These are phyloP conservation scores for Eristalis arbustorum DNA, from an alignment of 2,888 invertebrate genomes.

Conservation along the genomic window DNA sequence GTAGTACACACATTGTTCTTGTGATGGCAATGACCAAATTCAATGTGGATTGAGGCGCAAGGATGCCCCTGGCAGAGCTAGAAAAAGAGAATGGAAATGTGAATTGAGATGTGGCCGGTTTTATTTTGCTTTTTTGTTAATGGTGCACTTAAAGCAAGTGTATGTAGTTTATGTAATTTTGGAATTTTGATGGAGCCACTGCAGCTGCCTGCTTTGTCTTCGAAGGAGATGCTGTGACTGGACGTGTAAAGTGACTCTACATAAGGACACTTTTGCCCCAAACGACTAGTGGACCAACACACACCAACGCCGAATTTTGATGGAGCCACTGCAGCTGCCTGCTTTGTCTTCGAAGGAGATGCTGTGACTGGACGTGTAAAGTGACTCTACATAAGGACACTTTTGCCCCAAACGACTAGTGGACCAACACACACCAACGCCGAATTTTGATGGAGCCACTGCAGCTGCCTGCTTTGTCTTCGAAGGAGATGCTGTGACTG, in stretches of 20 bases:
- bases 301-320: too few relatives aligned
- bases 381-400: too few relatives aligned
- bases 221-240: too few relatives aligned
- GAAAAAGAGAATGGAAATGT: conserved; percentile 70
- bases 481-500: too few relatives aligned
- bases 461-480: neutral
- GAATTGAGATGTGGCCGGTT: conserved; percentile 5
- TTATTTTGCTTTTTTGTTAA: neutral
- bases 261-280: too few relatives aligned
- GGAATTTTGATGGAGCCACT: neutral
- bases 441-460: neutral
- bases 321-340: neutral
- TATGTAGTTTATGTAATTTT: neutral
- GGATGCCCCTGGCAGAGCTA: conserved; percentile 79
- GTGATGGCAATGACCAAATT: conserved; percentile 79
- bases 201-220: neutral
- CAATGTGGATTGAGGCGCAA: conserved; percentile 79
- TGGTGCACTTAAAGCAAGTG: neutral
- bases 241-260: too few relatives aligned
- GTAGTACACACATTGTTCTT: conserved; percentile 55
- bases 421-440: too few relatives aligned
- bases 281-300: too few relatives aligned
- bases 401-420: too few relatives aligned
- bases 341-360: too few relatives aligned
- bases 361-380: too few relatives aligned